Evolutionary conservation across 92 coral and sea anemone species (phyloP).

Genomic region (Porites rus): DNA sequence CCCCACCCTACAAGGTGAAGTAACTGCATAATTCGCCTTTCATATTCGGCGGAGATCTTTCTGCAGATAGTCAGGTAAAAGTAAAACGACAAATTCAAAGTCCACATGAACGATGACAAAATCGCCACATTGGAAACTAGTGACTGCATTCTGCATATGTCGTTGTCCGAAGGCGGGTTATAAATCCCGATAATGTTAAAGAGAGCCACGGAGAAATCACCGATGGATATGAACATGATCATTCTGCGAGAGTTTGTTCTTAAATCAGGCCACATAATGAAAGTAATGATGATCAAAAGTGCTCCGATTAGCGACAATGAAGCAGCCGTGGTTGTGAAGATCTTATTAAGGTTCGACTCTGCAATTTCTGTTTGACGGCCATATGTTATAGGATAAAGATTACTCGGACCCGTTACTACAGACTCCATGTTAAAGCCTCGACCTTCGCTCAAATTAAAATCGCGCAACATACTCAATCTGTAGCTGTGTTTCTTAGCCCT

Average conservation of each 20-base stretch:
- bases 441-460: too few relatives aligned
- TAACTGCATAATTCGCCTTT: constrained; percentile 59
- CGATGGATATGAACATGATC: constrained; percentile 69
- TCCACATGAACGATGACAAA: constrained; percentile 94
- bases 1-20: constrained; percentile 88
- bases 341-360: not conserved
- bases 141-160: constrained; percentile 57
- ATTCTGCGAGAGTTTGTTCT: constrained; percentile 68
- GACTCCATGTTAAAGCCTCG: not conserved
- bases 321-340: constrained; percentile 4
- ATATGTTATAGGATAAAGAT: not conserved
- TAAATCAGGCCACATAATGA: constrained; percentile 62
- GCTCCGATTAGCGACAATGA: constrained; percentile 68
- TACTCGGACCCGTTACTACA: not conserved
- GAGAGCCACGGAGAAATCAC: constrained; percentile 63
- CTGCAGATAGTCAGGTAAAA: constrained; percentile 72
- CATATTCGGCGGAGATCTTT: constrained; percentile 59
- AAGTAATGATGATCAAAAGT: constrained; percentile 55
- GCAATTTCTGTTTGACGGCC: not conserved
- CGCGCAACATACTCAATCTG: too few relatives aligned
- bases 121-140: constrained; percentile 73
- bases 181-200: constrained; percentile 19
- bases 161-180: not conserved
- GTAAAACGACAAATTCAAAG: constrained; percentile 71
- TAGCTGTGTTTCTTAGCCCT: too few relatives aligned